Base-by-base conservation (phyloP, 2,888 invertebrate species). In the Drosophila prolongata region DNA sequence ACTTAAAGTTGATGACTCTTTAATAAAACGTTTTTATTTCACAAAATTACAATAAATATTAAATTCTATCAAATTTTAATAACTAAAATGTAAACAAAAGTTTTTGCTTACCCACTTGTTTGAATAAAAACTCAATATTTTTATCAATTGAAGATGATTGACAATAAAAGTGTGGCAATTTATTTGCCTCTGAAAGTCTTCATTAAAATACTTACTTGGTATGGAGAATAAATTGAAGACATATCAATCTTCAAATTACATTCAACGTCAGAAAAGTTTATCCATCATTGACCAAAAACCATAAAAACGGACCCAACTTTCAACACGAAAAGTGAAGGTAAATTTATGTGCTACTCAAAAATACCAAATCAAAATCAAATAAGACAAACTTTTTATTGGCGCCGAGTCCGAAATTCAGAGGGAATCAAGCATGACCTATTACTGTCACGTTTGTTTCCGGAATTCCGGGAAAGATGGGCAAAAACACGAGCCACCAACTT, bases 301-400 rank as follows among this genome's bases (percentile, higher is more conserved):
- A 67, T 67, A 83, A 85, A 78, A 66, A 64, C 58, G 65, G 66
- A 70, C 50, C 66, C 57, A 73, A 66, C 61, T 74, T 69, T 38
- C 4, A 67, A 40, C 37, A 60, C 42, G 37, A 67, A 67, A 64
- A 62, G 54, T 65, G 54, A 44, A 71, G 64, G 64, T 69, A 78
- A 76, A 62, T 75, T 66, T 73, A 66, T 68, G 62, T 64, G 56
- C 54, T 35, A 52, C 75, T 52, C 43, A 61, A 35, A 82, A 80
- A 79, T 64, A 76, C 73, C 76, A 79, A 87, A 87, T 85, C 78
- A 75, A 82, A 82, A 74, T 78, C 70, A 70, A 88, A 82, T 86
- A 60, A 65, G 60, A 40, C 38, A 27, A 65, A 65, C 53, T 73
- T 74, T 73, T 54, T 52, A 54, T 59, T 46, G 40, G 52, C 34